Percentiles rank a stretch among this genome's conserved stretches.
phyloP scores from a whole-genome alignment of 1,140 invertebrate species.

The Dreissena polymorpha region DNA sequence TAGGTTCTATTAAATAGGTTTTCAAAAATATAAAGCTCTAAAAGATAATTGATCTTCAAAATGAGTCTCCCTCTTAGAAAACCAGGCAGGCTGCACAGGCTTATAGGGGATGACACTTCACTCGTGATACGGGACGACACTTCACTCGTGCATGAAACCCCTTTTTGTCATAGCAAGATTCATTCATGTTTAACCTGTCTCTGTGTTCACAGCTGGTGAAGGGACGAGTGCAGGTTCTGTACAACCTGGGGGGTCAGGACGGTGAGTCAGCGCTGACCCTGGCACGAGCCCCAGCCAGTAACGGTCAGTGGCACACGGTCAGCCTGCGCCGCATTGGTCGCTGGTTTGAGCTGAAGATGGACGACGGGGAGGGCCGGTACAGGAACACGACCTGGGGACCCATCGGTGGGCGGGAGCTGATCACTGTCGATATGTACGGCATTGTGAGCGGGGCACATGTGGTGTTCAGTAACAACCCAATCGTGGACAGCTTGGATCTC shows the following conservation, averaged over 20 bases:
- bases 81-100: too few relatives aligned
- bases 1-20: too few relatives aligned
- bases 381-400: conserved; percentile 90
- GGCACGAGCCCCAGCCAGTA: conserved; percentile 92
- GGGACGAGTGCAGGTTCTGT: conserved; percentile 85
- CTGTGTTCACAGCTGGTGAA: conserved; percentile 87
- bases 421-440: conserved; percentile 58
- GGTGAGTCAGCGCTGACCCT: conserved; percentile 94
- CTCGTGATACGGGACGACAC: too few relatives aligned
- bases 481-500: conserved; percentile 82
- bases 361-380: conserved; percentile 95
- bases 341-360: conserved; percentile 94
- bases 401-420: conserved; percentile 47
- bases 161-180: too few relatives aligned
- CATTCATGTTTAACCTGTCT: conserved; percentile 2
- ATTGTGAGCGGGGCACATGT: conserved; percentile 64
- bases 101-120: too few relatives aligned
- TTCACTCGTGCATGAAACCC: too few relatives aligned
- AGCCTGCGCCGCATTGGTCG: conserved; percentile 90
- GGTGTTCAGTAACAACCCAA: conserved; percentile 54
- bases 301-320: conserved; percentile 98
- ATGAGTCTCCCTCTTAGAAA: too few relatives aligned
- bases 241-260: conserved; percentile 93
- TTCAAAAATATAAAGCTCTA: too few relatives aligned
- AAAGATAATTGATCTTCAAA: too few relatives aligned